A percentile compares a stretch with the other conserved stretches of the same genome.
Conservation (phyloP, 2,888 invertebrate species). For the Brassicogethes aeneus region DNA sequence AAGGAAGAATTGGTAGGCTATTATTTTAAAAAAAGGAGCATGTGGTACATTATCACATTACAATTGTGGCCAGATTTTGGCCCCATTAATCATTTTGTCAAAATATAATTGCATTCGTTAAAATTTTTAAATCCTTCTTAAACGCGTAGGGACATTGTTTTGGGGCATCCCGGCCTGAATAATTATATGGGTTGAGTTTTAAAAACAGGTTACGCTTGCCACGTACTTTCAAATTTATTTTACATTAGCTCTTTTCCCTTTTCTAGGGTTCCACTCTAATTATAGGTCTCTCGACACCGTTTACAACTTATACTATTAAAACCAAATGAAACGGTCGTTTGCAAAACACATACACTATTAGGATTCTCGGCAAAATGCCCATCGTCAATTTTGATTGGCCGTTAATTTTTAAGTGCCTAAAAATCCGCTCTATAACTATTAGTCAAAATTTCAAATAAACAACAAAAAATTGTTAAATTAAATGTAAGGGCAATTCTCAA, state of each 20-base stretch:
- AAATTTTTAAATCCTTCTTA: constrained; percentile 27
- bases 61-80: constrained; percentile 32
- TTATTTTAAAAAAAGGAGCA: constrained; percentile 30
- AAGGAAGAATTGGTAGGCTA: constrained; percentile 29
- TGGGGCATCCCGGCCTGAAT: constrained; percentile 27
- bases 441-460: no score
- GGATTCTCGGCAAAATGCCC: no score
- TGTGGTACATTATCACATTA: constrained; percentile 33
- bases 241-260: constrained; percentile 15
- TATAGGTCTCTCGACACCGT: no score
- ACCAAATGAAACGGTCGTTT: no score
- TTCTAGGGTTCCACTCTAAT: no score
- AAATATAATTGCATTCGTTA: constrained; percentile 32
- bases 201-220: constrained; percentile 20
- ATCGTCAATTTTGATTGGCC: no score
- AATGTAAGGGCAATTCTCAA: no score
- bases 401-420: no score
- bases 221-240: constrained; percentile 22
- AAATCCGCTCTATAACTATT: no score
- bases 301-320: no score
- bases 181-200: constrained; percentile 28
- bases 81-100: constrained; percentile 40
- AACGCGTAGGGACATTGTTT: constrained; percentile 27
- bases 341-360: no score
- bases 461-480: no score